Base-by-base conservation (phyloP, 1,140 invertebrate genomes). In the Eriocheir sinensis region DNA sequence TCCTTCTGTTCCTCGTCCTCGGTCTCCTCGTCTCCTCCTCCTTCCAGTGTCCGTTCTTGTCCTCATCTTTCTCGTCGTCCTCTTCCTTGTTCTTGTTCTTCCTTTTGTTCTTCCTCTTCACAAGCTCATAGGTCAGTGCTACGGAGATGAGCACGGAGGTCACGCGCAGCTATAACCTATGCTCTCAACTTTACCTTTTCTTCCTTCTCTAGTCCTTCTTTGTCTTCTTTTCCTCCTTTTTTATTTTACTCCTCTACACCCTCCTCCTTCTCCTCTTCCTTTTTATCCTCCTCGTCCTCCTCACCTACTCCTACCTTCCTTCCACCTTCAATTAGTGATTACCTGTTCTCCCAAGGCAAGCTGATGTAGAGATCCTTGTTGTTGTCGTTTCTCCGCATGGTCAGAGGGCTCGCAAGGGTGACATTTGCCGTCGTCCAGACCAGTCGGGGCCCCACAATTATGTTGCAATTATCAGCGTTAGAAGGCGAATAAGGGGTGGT, bases 391-490 rank as follows among this genome's bases (percentile, higher is more conserved):
- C 60, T 72, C 27, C 6, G 12, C 27, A 72, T 72, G 60, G 60
- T 72, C 60, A 72, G n/a, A 72, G 60, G 12, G 27, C 3, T n/a
- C 60, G 60, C 60, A n/a, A n/a, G 60, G 21, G 60, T 72, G 60
- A 72, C 60, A 72, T 72, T 72, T 72, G 60, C 60, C n/a, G 6
- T n/a, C 60, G 27, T 72, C 27, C 60, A n/a, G 60, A n/a, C 60
- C 60, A n/a, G 8, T n/a, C 0, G n/a, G 60, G 27, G 6, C 27
- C 60, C n/a, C n/a, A n/a, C 60, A 72, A 72, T 72, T 72, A 72
- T 72, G 27, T n/a, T 72, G 60, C 60, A 72, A 72, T 72, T 72
- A 72, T 72, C 60, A n/a, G 21, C n/a, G 60, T 72, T n/a, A 72
- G 27, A 21, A 72, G 60, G 60, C n/a, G 21, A 72, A 72, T 72